Evolutionary conservation across 2,113 vertebrate genomes (phyloP).

Genomic region (Eublepharis macularius): DNA sequence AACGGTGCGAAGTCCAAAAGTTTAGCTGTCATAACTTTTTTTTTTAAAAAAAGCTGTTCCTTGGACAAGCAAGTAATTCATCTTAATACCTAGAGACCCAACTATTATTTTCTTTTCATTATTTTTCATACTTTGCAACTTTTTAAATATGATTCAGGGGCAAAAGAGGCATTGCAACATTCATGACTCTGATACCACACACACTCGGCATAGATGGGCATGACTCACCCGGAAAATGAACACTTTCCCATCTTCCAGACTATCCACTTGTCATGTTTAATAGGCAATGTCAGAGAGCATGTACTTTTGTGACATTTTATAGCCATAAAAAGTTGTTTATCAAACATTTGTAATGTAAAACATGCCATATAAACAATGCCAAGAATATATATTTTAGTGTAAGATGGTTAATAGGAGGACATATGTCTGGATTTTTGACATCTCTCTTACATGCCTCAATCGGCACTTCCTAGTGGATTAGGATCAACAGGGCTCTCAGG

Average conservation of each 20-base stretch:
- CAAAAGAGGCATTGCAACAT: background rate
- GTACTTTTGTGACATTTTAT: background rate
- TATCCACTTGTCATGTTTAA: background rate
- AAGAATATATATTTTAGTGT: background rate
- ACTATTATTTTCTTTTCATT: background rate
- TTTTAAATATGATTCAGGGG: background rate
- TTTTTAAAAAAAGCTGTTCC: no score
- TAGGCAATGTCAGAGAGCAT: conserved; percentile 22
- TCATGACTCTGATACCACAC: background rate
- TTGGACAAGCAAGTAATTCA: no score
- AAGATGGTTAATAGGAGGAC: background rate
- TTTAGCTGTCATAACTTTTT: no score
- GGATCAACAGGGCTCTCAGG: background rate
- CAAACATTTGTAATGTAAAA: background rate
- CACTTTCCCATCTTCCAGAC: conserved; percentile 23
- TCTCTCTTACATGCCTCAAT: background rate
- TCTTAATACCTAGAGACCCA: background rate
- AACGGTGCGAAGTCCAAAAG: no score
- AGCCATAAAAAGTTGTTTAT: conserved; percentile 1
- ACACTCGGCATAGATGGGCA: background rate
- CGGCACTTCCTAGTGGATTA: background rate
- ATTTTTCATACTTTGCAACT: background rate
- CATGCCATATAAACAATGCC: background rate
- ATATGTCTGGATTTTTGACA: background rate
- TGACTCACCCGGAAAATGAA: conserved; percentile 32